phyloP scores from a whole-genome alignment of 1,140 invertebrate species.

The Drosophila kohkoa region DNA sequence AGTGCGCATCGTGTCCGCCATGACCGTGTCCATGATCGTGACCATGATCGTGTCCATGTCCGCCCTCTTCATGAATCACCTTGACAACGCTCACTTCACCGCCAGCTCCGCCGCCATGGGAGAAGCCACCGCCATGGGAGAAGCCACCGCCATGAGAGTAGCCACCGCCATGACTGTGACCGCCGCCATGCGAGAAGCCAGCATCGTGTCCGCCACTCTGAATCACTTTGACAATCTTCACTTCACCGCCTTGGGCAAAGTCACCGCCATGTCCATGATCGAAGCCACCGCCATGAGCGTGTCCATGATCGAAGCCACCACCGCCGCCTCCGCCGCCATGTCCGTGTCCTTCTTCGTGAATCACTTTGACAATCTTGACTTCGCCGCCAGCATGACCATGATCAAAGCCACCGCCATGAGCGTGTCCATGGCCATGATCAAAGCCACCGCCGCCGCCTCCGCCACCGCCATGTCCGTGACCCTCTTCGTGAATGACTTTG shows the following conservation, averaged over 20 bases:
- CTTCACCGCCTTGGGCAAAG: slow-evolving; percentile 41
- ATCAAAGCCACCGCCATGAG: slow-evolving; percentile 39
- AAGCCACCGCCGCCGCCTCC: slow-evolving; percentile 25
- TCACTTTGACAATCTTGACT: slow-evolving; percentile 65
- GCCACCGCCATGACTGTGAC: too few relatives aligned
- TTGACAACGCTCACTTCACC: too few relatives aligned
- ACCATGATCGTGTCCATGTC: slow-evolving; percentile 1
- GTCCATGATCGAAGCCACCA: slow-evolving; percentile 34
- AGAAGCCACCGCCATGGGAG: too few relatives aligned
- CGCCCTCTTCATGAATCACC: not conserved
- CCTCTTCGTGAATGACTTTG: slow-evolving; percentile 16
- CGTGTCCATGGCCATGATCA: slow-evolving; percentile 50
- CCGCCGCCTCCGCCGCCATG: slow-evolving; percentile 29
- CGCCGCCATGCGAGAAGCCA: not conserved
- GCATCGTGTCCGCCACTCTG: slow-evolving; percentile 51
- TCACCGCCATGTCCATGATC: slow-evolving; percentile 3
- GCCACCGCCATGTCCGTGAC: slow-evolving; percentile 33
- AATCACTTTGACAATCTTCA: slow-evolving; percentile 64
- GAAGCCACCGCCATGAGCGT: slow-evolving; percentile 24
- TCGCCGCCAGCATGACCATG: slow-evolving; percentile 49
- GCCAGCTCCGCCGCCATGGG: too few relatives aligned
- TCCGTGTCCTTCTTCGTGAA: slow-evolving; percentile 31
- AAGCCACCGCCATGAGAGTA: too few relatives aligned
- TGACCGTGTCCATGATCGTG: slow-evolving; percentile 20
- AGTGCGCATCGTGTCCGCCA: slow-evolving; percentile 6